phyloP scores from a whole-genome alignment of 1,140 invertebrate species.

The Schlechtendalia chinensis region DNA sequence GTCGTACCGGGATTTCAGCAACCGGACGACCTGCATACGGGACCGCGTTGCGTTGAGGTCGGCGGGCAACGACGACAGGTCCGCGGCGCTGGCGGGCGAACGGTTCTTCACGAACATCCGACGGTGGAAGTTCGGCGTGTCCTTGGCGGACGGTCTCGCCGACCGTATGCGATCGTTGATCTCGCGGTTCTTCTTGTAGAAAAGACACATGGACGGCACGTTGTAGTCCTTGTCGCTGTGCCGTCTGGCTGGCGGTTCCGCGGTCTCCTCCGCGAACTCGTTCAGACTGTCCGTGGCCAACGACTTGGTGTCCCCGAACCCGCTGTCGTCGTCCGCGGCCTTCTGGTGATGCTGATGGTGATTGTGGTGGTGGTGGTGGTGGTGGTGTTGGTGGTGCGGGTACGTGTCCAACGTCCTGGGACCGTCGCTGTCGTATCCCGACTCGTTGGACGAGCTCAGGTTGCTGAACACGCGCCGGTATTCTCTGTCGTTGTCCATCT shows the following conservation, averaged over 20 bases:
- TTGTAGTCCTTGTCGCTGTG: slow-evolving; percentile 40
- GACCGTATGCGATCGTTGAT: slow-evolving; percentile 32
- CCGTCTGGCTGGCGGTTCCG: slow-evolving; percentile 31
- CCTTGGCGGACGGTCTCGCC: not conserved
- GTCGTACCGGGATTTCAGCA: slow-evolving; percentile 63
- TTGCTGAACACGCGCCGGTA: slow-evolving; percentile 58
- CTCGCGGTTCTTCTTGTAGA: slow-evolving; percentile 51
- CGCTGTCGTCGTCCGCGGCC: slow-evolving; percentile 30
- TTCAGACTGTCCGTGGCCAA: slow-evolving; percentile 38
- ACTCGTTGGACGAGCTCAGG: slow-evolving; percentile 74
- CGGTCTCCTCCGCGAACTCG: slow-evolving; percentile 28
- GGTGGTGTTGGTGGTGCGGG: not conserved
- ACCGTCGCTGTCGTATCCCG: slow-evolving; percentile 74
- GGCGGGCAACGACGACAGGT: slow-evolving; percentile 57
- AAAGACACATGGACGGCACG: slow-evolving; percentile 51
- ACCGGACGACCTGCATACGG: slow-evolving; percentile 56
- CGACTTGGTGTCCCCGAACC: slow-evolving; percentile 39
- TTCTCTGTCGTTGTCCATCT: slow-evolving; percentile 40
- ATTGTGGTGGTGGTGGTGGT: not conserved
- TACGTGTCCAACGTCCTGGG: slow-evolving; percentile 20
- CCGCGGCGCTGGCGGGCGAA: not conserved
- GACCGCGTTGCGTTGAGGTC: slow-evolving; percentile 54
- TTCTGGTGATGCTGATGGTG: not conserved
- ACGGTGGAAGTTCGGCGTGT: slow-evolving; percentile 52
- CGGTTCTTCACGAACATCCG: slow-evolving; percentile 53